phyloP scores from a whole-genome alignment of 2,888 invertebrate species.

The Agonopterix arenella region DNA sequence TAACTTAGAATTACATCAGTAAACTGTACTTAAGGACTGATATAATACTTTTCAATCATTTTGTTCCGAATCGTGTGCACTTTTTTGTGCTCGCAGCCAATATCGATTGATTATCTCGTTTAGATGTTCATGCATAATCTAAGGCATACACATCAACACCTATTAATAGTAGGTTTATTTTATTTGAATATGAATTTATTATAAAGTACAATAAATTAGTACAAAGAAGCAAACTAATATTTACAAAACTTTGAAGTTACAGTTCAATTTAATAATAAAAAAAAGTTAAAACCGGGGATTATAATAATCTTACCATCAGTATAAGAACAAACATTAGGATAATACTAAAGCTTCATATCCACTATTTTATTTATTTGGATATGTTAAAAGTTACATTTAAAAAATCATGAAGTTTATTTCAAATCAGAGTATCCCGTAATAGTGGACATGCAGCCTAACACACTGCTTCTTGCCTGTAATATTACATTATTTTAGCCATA shows the following conservation, averaged over 20 bases:
- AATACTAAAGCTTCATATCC: conserved; percentile 2
- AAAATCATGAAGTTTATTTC: background rate
- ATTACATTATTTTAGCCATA: conserved; percentile 3
- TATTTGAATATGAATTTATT: conserved; percentile 57
- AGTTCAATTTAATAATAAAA: conserved; percentile 5
- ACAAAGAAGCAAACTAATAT: conserved; percentile 66
- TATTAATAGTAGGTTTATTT: conserved; percentile 30
- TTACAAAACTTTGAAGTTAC: conserved; percentile 47
- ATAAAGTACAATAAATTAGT: conserved; percentile 61
- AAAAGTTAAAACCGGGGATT: background rate
- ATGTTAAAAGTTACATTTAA: background rate
- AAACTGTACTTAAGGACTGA: conserved; percentile 50
- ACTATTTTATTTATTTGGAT: conserved; percentile 1
- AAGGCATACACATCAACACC: conserved; percentile 52
- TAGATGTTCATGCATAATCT: conserved; percentile 26
- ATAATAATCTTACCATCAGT: background rate
- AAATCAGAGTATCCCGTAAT: conserved; percentile 1
- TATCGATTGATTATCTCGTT: conserved; percentile 16
- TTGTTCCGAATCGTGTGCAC: conserved; percentile 42
- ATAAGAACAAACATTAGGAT: conserved; percentile 3
- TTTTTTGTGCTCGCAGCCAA: conserved; percentile 31
- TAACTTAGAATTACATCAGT: conserved; percentile 66
- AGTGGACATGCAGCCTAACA: conserved; percentile 8
- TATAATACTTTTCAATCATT: conserved; percentile 55
- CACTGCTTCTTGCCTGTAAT: conserved; percentile 3